A percentile compares a stretch with the other conserved stretches of the same genome.
Evolutionary conservation across 1,140 invertebrate genomes (phyloP).

Genomic region (Neodiprion fabricii): DNA sequence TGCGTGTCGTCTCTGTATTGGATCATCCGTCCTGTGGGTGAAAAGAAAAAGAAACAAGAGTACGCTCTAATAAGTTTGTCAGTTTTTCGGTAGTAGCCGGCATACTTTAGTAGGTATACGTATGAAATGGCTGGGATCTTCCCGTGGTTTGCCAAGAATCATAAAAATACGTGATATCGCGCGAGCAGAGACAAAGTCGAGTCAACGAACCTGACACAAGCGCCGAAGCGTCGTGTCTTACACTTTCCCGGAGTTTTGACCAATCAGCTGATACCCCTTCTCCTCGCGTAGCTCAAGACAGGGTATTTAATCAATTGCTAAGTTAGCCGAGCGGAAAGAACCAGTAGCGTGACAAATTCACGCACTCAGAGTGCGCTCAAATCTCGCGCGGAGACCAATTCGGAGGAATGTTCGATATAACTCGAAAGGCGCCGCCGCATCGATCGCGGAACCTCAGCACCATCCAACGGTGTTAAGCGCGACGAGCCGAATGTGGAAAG

Average conservation of each 20-base stretch:
- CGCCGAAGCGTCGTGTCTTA: not conserved
- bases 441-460: conserved; percentile 32
- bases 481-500: conserved; percentile 24
- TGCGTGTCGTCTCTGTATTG: too few relatives aligned
- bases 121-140: too few relatives aligned
- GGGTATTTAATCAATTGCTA: not conserved
- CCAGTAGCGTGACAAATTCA: not conserved
- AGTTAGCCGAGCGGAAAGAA: not conserved
- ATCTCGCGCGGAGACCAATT: not conserved
- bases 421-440: conserved; percentile 30
- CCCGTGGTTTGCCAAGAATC: conserved; percentile 3
- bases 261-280: conserved; percentile 1
- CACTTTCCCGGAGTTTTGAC: not conserved
- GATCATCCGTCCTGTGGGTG: too few relatives aligned
- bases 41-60: too few relatives aligned
- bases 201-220: not conserved
- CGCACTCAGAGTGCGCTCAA: not conserved
- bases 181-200: not conserved
- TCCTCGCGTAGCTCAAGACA: not conserved
- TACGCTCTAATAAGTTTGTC: too few relatives aligned
- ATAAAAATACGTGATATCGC: conserved; percentile 2
- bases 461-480: conserved; percentile 34
- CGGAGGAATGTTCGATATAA: not conserved
- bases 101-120: too few relatives aligned
- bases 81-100: too few relatives aligned